Base-by-base conservation (phyloP, 2,113 vertebrate species). In the Lampris megalopsis region DNA sequence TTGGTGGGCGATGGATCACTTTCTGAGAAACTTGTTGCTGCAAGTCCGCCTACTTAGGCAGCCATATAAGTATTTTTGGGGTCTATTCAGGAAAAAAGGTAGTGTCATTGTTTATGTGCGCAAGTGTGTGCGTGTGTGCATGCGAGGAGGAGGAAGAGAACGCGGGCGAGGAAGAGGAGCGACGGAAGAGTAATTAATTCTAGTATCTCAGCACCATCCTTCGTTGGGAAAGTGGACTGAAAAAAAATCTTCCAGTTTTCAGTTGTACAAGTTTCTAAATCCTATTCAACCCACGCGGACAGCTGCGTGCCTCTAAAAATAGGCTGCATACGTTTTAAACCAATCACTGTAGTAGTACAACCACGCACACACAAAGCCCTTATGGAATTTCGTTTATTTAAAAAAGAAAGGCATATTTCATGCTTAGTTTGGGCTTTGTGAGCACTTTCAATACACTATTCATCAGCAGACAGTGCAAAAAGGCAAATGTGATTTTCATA, bases 1-100 rank as follows among this genome's bases (percentile, higher is more conserved):
- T 69, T 62, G 61, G 68, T 11, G 58, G 73, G 82, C 76, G 38
- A 6, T 24, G 41, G 83, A 87, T 82, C 68, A 79, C 84, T 88
- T 67, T 56, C 63, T 63, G 3, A 5, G 92, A 53, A 48, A 86
- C 88, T 79, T 90, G 91, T 90, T 91, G 89, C 83, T 71, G 62
- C 61, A 70, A 59, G 4, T 57, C 54, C 36, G 35, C 5, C 35
- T 35, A 8, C n/a, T 68, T 24, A 2, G 47, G 67, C 40, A 95
- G 94, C 94, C 69, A 64, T 58, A 57, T 70, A n/a, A 4, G 69
- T 54, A 54, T 76, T 69, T 37, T 42, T 2, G 54, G 45, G 6
- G 73, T 43, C 36, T 54, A 11, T 81, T 72, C 71, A 78, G 7
- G 24, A 80, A 76, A 85, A 64, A 35, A 1, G 0, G 35, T 38